Percentiles rank a stretch among this genome's conserved stretches.
Conservation (phyloP, 2,113 vertebrate species). For the Pica pica region DNA sequence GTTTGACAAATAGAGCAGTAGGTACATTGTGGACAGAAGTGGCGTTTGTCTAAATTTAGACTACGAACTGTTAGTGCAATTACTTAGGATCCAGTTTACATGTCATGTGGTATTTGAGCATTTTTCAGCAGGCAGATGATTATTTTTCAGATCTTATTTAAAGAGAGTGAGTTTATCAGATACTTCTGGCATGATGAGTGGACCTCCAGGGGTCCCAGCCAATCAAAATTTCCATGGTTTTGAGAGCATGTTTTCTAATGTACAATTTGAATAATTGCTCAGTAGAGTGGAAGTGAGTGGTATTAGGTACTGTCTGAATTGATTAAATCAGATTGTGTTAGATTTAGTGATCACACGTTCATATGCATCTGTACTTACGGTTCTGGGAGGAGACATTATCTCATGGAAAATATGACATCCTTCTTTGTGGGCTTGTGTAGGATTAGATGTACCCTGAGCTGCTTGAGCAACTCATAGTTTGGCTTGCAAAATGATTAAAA, state of each 20-base stretch:
- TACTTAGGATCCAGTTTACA: neutral
- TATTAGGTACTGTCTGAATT: neutral
- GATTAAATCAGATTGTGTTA: neutral
- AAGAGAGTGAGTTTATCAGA: neutral
- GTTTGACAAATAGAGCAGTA: neutral
- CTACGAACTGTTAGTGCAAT: neutral
- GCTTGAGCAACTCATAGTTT: neutral
- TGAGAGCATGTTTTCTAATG: neutral
- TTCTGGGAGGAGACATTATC: neutral
- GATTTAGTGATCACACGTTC: neutral
- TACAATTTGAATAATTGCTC: neutral
- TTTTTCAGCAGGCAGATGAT: neutral
- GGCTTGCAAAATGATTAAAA: neutral
- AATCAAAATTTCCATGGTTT: neutral
- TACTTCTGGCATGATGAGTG: neutral
- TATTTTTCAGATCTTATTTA: neutral
- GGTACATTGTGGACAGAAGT: neutral
- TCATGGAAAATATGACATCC: neutral
- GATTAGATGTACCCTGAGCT: neutral
- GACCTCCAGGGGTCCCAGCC: neutral
- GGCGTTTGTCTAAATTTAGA: neutral
- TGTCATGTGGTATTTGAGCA: neutral
- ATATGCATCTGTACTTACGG: neutral
- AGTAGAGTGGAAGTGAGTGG: neutral
- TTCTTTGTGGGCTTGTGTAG: neutral